A percentile compares a stretch with the other conserved stretches of the same genome.
These are phyloP conservation scores for Conus canariensis DNA, from an alignment of 2,888 invertebrate species.

Conservation along the genomic window DNA sequence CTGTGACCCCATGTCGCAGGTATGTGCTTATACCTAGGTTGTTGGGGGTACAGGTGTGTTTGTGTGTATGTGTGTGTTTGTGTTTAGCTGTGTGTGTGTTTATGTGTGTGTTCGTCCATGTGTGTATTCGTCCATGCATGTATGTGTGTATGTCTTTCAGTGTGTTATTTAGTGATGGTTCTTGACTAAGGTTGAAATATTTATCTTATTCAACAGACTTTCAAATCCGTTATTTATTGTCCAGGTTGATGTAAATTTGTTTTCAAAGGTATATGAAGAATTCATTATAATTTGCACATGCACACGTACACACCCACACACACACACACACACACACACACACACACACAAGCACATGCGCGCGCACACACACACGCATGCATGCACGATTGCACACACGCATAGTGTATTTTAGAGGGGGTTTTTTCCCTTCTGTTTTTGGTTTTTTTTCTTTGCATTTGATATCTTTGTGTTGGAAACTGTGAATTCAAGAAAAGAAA, in stretches of 20 bases:
- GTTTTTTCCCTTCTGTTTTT: too few relatives aligned
- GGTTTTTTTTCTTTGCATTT: too few relatives aligned
- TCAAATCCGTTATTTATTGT: too few relatives aligned
- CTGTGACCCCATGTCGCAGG: slow-evolving; percentile 70
- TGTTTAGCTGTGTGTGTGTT: neutral
- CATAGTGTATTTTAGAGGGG: neutral
- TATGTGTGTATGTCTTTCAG: neutral
- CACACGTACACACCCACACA: neutral
- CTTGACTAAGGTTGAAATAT: too few relatives aligned
- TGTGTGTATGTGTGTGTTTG: slow-evolving; percentile 8
- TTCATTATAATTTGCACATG: too few relatives aligned
- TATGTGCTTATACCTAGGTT: slow-evolving; percentile 32
- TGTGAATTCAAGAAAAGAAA: too few relatives aligned
- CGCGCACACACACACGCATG: too few relatives aligned
- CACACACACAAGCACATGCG: too few relatives aligned
- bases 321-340: neutral
- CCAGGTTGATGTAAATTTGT: too few relatives aligned
- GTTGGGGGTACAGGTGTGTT: neutral
- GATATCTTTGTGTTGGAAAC: too few relatives aligned
- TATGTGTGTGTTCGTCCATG: neutral
- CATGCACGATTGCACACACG: neutral
- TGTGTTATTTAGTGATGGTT: neutral
- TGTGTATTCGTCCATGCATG: neutral
- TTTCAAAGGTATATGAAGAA: too few relatives aligned
- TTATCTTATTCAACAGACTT: too few relatives aligned